Conservation (phyloP, 2,797 vertebrate genomes). For the Melanotaenia nigrans region DNA sequence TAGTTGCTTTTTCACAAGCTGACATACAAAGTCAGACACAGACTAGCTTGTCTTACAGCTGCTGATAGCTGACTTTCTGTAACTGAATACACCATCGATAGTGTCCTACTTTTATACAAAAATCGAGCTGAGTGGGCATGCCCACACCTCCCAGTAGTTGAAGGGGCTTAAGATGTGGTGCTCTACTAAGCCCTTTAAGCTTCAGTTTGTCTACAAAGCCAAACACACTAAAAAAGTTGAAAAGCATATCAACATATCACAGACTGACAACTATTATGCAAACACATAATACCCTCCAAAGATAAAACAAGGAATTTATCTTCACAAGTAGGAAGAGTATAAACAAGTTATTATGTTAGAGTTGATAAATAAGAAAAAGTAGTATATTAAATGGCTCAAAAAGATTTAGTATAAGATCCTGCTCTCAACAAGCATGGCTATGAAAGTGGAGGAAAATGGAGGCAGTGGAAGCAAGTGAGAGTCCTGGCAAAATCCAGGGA, state of each 20-base stretch:
- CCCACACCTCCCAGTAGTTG: conserved; percentile 33
- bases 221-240: conserved; percentile 4
- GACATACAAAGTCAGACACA: conserved; percentile 11
- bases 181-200: conserved; percentile 41
- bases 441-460: conserved; percentile 18
- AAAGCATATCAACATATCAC: conserved; percentile 15
- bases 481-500: conserved; percentile 57
- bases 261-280: conserved; percentile 20
- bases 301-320: background rate
- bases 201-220: conserved; percentile 45
- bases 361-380: background rate
- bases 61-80: conserved; percentile 22
- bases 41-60: conserved; percentile 12
- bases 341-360: background rate
- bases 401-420: background rate
- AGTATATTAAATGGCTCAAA: background rate
- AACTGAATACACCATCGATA: conserved; percentile 33
- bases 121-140: conserved; percentile 42
- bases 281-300: background rate
- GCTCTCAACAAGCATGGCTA: conserved; percentile 8
- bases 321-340: background rate
- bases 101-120: conserved; percentile 59
- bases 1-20: background rate
- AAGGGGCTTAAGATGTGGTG: conserved; percentile 28
- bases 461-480: conserved; percentile 18